A percentile compares a stretch with the other conserved stretches of the same genome.
Evolutionary conservation across 2,797 vertebrate species (phyloP).

Genomic region (Anas bahamensis): DNA sequence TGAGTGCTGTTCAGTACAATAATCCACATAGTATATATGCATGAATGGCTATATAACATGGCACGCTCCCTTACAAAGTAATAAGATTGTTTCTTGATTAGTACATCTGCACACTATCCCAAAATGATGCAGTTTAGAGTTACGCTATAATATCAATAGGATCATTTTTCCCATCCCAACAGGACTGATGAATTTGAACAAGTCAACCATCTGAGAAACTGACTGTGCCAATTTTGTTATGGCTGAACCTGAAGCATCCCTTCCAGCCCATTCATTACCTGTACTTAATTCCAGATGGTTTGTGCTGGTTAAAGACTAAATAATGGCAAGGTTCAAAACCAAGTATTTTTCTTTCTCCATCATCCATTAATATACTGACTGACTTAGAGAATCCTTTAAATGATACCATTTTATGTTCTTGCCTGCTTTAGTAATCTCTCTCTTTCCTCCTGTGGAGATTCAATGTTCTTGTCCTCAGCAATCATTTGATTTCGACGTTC

Average conservation of each 20-base stretch:
- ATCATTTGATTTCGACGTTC: conserved; percentile 85
- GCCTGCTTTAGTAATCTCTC: conserved; percentile 93
- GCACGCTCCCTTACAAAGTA: background rate
- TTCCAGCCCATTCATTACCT: background rate
- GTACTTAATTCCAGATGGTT: background rate
- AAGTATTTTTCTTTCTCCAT: background rate
- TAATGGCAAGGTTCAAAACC: background rate
- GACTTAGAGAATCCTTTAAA: background rate
- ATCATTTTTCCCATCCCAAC: background rate
- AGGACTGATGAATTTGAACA: background rate
- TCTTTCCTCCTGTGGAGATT: conserved; percentile 91
- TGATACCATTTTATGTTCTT: background rate
- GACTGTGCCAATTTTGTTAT: background rate
- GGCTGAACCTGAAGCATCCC: background rate
- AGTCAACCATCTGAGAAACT: background rate
- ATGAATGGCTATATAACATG: background rate
- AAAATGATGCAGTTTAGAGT: background rate
- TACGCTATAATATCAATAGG: background rate
- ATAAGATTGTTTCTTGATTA: background rate
- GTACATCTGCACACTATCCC: background rate
- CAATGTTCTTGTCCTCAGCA: conserved; percentile 89
- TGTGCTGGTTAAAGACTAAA: background rate
- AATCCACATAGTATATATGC: background rate
- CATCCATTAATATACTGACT: background rate
- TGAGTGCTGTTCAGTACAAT: background rate